Evolutionary conservation across 2,797 vertebrate species (phyloP).

Genomic region (Neoniphon sammara): DNA sequence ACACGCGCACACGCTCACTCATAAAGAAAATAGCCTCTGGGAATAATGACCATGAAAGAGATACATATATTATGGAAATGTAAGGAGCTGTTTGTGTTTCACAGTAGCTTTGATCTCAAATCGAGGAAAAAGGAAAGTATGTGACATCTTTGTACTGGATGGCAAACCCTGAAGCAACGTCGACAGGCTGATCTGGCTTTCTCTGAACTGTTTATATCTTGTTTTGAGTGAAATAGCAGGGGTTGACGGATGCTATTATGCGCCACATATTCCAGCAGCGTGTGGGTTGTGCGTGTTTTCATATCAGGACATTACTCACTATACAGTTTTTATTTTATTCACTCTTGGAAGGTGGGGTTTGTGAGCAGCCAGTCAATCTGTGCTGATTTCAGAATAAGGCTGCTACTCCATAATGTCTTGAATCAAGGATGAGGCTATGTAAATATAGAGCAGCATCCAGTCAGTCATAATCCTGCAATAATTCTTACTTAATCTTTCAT

Average conservation of each 20-base stretch:
- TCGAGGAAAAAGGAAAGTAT: conserved; percentile 33
- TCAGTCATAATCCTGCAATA: conserved; percentile 76
- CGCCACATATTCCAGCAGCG: conserved; percentile 18
- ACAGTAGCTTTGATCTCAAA: conserved; percentile 66
- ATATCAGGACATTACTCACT: background rate
- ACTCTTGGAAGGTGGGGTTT: background rate
- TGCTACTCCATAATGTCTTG: conserved; percentile 59
- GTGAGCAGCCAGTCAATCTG: conserved; percentile 35
- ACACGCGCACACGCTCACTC: conserved; percentile 4
- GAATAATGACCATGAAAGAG: conserved; percentile 64
- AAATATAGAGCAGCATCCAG: conserved; percentile 62
- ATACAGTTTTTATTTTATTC: conserved; percentile 13
- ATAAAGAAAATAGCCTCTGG: conserved; percentile 42
- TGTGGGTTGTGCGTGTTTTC: background rate
- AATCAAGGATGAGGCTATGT: conserved; percentile 53
- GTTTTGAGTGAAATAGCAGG: conserved; percentile 1
- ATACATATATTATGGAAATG: conserved; percentile 34
- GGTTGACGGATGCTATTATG: conserved; percentile 10
- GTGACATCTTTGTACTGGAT: conserved; percentile 44
- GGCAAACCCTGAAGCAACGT: conserved; percentile 38
- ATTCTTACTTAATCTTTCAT: conserved; percentile 78
- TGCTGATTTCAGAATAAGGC: conserved; percentile 56
- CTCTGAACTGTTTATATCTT: conserved; percentile 41
- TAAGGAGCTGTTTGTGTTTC: conserved; percentile 36
- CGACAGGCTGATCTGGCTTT: conserved; percentile 30